Evolutionary conservation across 2,888 invertebrate genomes (phyloP), one percentile per base, ranked within the genome.

Genomic region (Encarsia formosa): DNA sequence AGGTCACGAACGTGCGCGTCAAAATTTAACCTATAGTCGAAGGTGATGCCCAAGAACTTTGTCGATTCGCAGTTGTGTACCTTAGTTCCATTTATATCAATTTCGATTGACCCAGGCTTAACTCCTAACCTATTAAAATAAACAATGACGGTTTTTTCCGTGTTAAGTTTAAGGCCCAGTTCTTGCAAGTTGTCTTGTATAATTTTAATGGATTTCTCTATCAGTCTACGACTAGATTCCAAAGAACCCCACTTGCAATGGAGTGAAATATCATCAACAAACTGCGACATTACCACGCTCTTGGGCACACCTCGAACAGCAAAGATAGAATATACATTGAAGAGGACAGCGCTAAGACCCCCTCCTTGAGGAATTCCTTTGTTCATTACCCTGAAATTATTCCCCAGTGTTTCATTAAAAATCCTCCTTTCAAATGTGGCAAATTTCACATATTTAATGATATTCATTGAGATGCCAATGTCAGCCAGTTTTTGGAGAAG

Each of bases 201-300:
- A 9, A 11, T 22, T 4, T 11, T 22, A 9, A 23, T 41, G 1
- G 16, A 15, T 16, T 18, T 15, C 18, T 4, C 2, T 4, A 39
- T 11, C 5, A 34, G 9, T 9, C n/a, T 9, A 5, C 15, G 9
- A 9, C n/a, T 15, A 9, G 8, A 9, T 34, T 34, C n/a, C 6
- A 9, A 9, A 5, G 34, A 34, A 15, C n/a, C 15, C 1, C 5
- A n/a, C 15, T 34, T 34, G 16, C 13, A 13, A 4, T 29, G 32
- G 2, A 52, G 4, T 2, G 46, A 15, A n/a, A 52, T 23, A 38
- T 52, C 43, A 16, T 52, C 48, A 11, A 48, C 48, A 18, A 52
- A 48, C 18, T 37, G 32, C 2, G 38, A 47, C 8, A 47, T 19
- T 1, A 19, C 13, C 3, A 55, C 23, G 24, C 23, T 47, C 8